Evolutionary conservation across 2,113 vertebrate species (phyloP), one percentile per base, ranked within the genome.

Genomic region (Aspidoscelis tigris): DNA sequence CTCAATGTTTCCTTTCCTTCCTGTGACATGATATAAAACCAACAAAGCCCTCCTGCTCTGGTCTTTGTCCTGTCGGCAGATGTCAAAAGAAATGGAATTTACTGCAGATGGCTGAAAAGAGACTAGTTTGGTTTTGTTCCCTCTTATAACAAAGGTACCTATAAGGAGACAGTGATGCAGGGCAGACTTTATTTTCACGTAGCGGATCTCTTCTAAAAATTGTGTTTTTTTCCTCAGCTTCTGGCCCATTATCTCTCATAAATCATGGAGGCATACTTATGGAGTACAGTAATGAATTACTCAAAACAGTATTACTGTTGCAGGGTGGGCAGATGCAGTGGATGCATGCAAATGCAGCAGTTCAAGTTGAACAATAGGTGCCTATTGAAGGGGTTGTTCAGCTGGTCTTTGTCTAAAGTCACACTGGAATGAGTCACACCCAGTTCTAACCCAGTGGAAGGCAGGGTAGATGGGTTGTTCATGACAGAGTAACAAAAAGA

Each of bases 1-100:
- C 76, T 66, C 87, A 94, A 91, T 93, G 89, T 91, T 92, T 93
- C 12, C 86, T 89, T 84, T 76, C 76, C 74, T 73, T 89, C 76
- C 55, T 70, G 68, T 20, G 66, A 86, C 78, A 78, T 16, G 14
- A 61, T 85, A 80, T 55, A 83, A 55, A 21, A 74, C 73, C 85
- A 78, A 74, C 75, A 78, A 53, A 72, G 41, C 8, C 20, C 75
- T 78, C 39, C 50, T 61, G 76, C 70, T 85, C 91, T 88, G 86
- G 74, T 50, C 82, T 90, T 91, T 86, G 74, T 93, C 89, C 76
- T 12, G 0, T 89, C 90, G 84, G 50, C 76, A 83, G 22, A 71
- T 65, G 69, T 33, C 0, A 39, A 16, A 61, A 61, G 53, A 64
- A 3, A 26, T 43, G 74, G 72, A 39, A 1, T 86, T 24, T 5